These are phyloP conservation scores for Macropus fuliginosus DNA, from an alignment of 2,797 vertebrate species.

Conservation along the genomic window DNA sequence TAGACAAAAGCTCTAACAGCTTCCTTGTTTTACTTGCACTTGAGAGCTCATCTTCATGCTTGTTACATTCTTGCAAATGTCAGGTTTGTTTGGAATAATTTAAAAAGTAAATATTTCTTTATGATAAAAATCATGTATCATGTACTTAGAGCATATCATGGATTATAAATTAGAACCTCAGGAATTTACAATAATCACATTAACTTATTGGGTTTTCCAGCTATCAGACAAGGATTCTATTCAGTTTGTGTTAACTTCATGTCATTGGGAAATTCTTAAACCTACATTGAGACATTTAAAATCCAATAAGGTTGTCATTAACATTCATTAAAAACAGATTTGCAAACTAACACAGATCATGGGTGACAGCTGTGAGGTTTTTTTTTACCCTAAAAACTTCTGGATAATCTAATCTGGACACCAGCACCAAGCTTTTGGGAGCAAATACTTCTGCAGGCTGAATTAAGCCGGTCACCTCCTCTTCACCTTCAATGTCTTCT, in stretches of 20 bases:
- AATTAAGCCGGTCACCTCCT: conserved; percentile 94
- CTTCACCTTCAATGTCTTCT: conserved; percentile 88
- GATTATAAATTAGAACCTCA: conserved; percentile 52
- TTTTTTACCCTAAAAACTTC: conserved; percentile 98
- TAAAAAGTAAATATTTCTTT: conserved; percentile 54
- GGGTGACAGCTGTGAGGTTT: conserved; percentile 66
- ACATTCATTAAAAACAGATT: conserved; percentile 69
- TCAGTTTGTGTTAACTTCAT: conserved; percentile 33
- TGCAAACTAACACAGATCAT: conserved; percentile 59
- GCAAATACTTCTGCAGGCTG: conserved; percentile 98
- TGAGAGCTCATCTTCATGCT: not conserved
- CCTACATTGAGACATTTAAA: conserved; percentile 65
- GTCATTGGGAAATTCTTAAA: conserved; percentile 72
- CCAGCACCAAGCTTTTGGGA: conserved; percentile 98
- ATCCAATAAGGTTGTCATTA: conserved; percentile 59
- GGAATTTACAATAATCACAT: conserved; percentile 47
- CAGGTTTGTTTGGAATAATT: not conserved
- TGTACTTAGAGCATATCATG: conserved; percentile 40
- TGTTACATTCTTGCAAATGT: not conserved
- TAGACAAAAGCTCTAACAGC: conserved; percentile 48
- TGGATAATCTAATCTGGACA: conserved; percentile 97
- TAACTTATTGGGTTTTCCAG: conserved; percentile 58
- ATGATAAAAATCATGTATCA: conserved; percentile 29
- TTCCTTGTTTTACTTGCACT: conserved; percentile 22
- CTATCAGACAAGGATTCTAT: conserved; percentile 60